phyloP scores from a whole-genome alignment of 2,888 invertebrate species.

The Tortrix viridana region DNA sequence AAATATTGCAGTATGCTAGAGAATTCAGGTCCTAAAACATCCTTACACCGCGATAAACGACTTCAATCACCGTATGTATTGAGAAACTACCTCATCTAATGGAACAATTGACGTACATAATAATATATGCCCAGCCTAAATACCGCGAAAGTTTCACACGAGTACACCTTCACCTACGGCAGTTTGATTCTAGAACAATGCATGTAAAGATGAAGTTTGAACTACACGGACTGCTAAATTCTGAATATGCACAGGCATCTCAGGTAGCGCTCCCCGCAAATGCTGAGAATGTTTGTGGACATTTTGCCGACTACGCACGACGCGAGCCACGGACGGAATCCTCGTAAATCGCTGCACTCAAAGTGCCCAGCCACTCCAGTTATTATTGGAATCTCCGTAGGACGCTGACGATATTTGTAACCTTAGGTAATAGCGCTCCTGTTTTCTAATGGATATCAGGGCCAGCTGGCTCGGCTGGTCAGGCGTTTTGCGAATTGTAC shows the following conservation, averaged over 20 bases:
- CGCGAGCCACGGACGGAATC: slow-evolving; percentile 45
- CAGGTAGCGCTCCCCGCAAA: slow-evolving; percentile 18
- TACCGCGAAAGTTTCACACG: slow-evolving; percentile 7
- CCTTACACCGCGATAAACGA: neutral
- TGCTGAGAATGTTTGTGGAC: slow-evolving; percentile 42
- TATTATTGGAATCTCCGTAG: slow-evolving; percentile 65
- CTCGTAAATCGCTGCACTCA: slow-evolving; percentile 51
- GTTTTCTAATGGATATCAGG: neutral
- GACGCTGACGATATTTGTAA: slow-evolving; percentile 53
- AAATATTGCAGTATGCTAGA: neutral
- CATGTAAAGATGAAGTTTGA: slow-evolving; percentile 34
- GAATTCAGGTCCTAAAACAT: neutral
- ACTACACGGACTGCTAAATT: slow-evolving; percentile 26
- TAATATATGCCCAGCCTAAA: slow-evolving; percentile 4
- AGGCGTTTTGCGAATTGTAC: too few species aligned
- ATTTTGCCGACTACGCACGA: slow-evolving; percentile 43
- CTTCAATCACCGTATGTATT: neutral
- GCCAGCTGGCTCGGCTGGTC: neutral
- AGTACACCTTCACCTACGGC: neutral
- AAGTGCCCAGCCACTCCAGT: slow-evolving; percentile 47
- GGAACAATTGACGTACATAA: slow-evolving; percentile 11
- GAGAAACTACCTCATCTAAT: neutral
- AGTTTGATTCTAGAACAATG: slow-evolving; percentile 32
- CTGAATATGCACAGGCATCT: slow-evolving; percentile 30
- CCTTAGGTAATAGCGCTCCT: slow-evolving; percentile 40